Evolutionary conservation across 2,888 invertebrate species (phyloP), one percentile per base, ranked within the genome.

Genomic region (Bimastos eiseni): DNA sequence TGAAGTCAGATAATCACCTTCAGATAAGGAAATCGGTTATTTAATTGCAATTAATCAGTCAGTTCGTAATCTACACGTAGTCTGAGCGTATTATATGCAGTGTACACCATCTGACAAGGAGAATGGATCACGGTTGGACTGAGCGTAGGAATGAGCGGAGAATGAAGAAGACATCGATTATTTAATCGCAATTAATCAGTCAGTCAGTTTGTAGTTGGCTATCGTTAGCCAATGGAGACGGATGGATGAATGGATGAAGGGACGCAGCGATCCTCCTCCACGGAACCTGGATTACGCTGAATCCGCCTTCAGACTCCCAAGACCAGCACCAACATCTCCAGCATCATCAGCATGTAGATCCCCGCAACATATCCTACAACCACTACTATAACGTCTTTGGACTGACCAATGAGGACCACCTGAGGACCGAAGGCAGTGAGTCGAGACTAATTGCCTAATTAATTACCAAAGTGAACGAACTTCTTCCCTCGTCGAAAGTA

Each of bases 171-270:
- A n/a, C n/a, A 70, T 30, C 70, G 70, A n/a, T 70, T 70, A 70
- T 70, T 70, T 70, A 70, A n/a, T 70, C n/a, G 70, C 70, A 70
- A 70, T 70, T 70, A 70, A 70, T 70, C 70, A 70, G 70, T 70
- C 8, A 41, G n/a, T 41, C 70, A 4, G 70, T n/a, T n/a, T n/a
- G 70, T 70, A 30, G 30, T 70, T 70, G 30, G 70, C 70, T 70
- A 70, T 70, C 70, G 70, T 70, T 70, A 30, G 13, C 2, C n/a
- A n/a, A 70, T 70, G 70, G 70, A 70, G 70, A 70, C 70, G n/a
- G 70, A 70, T 70, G 70, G 44, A 44, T 15, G 44, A 15, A 11
- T 44, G 44, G 17, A 6, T 4, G 55, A 70, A 30, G 70, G 49
- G 70, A 70, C 0, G 70, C 70, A n/a, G 70, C 70, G 30, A 70